phyloP scores from a whole-genome alignment of 1,140 invertebrate genomes.

The Drosophila athabasca region DNA sequence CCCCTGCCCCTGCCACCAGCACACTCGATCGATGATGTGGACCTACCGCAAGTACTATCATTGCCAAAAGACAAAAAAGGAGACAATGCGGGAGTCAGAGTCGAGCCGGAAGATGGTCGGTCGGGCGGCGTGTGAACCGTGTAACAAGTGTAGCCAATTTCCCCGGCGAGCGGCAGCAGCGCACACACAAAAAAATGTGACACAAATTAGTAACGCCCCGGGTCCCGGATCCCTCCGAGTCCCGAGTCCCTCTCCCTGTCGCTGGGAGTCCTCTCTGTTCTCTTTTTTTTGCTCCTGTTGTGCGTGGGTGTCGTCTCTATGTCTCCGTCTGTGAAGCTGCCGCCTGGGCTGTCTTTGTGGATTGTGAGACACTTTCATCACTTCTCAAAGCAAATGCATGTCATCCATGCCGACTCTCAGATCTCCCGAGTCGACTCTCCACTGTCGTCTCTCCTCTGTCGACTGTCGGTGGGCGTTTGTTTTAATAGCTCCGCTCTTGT shows the following conservation, averaged over 20 bases:
- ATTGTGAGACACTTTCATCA: slow-evolving; percentile 81
- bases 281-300: slow-evolving; percentile 40
- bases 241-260: not conserved
- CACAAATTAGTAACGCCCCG: slow-evolving; percentile 78
- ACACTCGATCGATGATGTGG: slow-evolving; percentile 68
- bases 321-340: slow-evolving; percentile 63
- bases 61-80: slow-evolving; percentile 55
- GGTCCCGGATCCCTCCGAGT: not conserved
- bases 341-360: slow-evolving; percentile 65
- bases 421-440: too few species aligned
- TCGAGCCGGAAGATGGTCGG: slow-evolving; percentile 62
- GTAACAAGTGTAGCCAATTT: slow-evolving; percentile 81
- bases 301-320: slow-evolving; percentile 52
- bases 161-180: not conserved
- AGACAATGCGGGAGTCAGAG: slow-evolving; percentile 22
- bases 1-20: too few species aligned
- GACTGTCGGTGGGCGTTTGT: slow-evolving; percentile 70
- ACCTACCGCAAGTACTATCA: slow-evolving; percentile 77
- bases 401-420: slow-evolving; percentile 49
- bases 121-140: slow-evolving; percentile 75
- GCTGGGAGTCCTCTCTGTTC: slow-evolving; percentile 14
- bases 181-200: slow-evolving; percentile 65
- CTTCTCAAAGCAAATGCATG: slow-evolving; percentile 65
- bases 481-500: slow-evolving; percentile 71
- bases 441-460: too few species aligned